Conservation (phyloP, 2,888 invertebrate genomes). For the Apamea monoglypha region DNA sequence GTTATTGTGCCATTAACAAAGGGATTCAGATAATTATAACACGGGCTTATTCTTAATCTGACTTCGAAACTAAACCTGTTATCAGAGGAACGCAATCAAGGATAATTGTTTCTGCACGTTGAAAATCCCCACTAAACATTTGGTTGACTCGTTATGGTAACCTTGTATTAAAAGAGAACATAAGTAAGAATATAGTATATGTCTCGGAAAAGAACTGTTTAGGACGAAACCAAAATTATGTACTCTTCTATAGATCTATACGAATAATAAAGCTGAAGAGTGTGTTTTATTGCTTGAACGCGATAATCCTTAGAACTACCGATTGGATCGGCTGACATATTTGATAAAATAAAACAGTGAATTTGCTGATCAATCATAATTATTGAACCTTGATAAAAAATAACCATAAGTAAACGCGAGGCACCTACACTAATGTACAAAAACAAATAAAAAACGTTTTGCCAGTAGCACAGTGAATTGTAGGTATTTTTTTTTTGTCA, state of each 20-base stretch:
- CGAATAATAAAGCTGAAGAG: no score
- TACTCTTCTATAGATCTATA: no score
- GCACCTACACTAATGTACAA: no score
- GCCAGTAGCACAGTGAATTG: neutral
- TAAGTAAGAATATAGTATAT: neutral
- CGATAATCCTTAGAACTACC: no score
- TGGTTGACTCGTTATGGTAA: neutral
- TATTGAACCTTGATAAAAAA: neutral
- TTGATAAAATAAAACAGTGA: no score
- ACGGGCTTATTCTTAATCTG: conserved; percentile 11
- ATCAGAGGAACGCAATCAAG: conserved; percentile 43
- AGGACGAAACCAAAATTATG: neutral
- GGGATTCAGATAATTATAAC: conserved; percentile 27
- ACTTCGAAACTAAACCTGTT: conserved; percentile 38
- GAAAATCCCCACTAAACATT: conserved; percentile 28
- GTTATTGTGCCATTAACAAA: conserved; percentile 15
- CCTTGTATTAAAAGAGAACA: neutral
- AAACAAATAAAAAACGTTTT: conserved; percentile 11
- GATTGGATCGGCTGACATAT: no score
- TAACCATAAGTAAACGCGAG: no score
- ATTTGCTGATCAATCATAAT: neutral
- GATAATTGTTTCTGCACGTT: conserved; percentile 38
- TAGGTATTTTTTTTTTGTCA: neutral
- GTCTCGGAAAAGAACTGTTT: neutral
- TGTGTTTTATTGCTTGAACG: no score